These are phyloP conservation scores for Lanius ludovicianus DNA, from an alignment of 2,113 vertebrate genomes.

Conservation along the genomic window DNA sequence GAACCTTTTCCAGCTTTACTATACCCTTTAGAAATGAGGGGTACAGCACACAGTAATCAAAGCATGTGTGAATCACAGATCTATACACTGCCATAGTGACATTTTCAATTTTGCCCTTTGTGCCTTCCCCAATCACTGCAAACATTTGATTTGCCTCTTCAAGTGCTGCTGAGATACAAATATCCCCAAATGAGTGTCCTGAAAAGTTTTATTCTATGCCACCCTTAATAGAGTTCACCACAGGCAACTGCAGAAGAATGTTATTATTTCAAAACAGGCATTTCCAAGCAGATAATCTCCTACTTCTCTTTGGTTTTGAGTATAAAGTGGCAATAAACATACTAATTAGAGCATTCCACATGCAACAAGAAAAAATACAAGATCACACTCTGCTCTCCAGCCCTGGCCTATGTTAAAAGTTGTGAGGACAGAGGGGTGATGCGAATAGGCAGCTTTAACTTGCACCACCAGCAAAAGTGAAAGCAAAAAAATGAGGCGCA, in stretches of 20 bases:
- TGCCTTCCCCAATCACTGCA: not conserved
- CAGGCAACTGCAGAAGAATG: not conserved
- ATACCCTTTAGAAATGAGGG: not conserved
- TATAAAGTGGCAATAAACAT: not conserved
- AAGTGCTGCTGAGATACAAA: not conserved
- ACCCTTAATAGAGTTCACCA: not conserved
- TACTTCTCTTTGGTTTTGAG: not conserved
- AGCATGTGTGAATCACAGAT: not conserved
- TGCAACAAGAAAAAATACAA: not conserved
- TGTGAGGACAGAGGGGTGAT: not conserved
- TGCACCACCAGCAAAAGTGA: not conserved
- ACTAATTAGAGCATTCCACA: not conserved
- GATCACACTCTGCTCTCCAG: not conserved
- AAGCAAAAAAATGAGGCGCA: not conserved
- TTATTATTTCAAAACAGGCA: not conserved
- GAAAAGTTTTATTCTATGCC: not conserved
- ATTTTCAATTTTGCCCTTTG: constrained; percentile 31
- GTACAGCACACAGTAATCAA: not conserved
- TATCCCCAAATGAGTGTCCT: not conserved
- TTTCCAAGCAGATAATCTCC: not conserved
- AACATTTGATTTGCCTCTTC: constrained; percentile 25
- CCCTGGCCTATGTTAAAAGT: not conserved
- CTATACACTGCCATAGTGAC: not conserved
- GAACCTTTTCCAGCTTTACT: constrained; percentile 7
- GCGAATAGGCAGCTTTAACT: not conserved